Base-by-base conservation (phyloP, 2,888 invertebrate genomes). In the Epinotia brunnichana region DNA sequence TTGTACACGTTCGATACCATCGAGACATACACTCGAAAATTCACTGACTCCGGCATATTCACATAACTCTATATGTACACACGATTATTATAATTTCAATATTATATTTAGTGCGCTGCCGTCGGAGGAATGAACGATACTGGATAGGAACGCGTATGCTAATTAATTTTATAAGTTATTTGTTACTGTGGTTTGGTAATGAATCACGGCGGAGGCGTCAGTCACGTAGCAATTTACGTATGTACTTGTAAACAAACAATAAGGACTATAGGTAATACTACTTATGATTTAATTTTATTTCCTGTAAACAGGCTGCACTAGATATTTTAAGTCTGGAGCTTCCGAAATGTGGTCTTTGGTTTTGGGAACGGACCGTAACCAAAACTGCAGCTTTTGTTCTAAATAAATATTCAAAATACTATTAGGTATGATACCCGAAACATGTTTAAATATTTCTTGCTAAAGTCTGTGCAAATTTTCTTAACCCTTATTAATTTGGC, bases 21-120 rank as follows among this genome's bases (percentile, higher is more conserved):
- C n/a, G 64, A 68, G 48, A 69, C 64, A 63, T 73, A 59, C 41
- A 70, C 67, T 41, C 73, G 56, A 64, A 76, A 74, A 13, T 63
- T 73, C 62, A 73, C 62, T 29, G 73, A 69, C 10, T 63, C 57
- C n/a, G 68, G 73, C 73, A 73, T 72, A 3, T 9, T 67, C 53
- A 71, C 53, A 44, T 57, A 57, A 57, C 57, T 29, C 3, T 9
- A 41, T 29, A n/a, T n/a, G n/a, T n/a, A 24, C 61, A 15, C 35
- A 9, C 19, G 3, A 39, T 39, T 39, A 44, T 24, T 71, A n/a
- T 53, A 24, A 67, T 62, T 51, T 17, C n/a, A 48, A 48, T n/a
- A 21, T 21, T 39, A 11, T 24, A 5, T 35, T 44, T 24, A 39
- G 61, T 56, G 56, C 35, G 35, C 35, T 72, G 56, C 56, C 61